Evolutionary conservation across 1,140 invertebrate species (phyloP), one percentile per base, ranked within the genome.

Genomic region (Solenopsis invicta): DNA sequence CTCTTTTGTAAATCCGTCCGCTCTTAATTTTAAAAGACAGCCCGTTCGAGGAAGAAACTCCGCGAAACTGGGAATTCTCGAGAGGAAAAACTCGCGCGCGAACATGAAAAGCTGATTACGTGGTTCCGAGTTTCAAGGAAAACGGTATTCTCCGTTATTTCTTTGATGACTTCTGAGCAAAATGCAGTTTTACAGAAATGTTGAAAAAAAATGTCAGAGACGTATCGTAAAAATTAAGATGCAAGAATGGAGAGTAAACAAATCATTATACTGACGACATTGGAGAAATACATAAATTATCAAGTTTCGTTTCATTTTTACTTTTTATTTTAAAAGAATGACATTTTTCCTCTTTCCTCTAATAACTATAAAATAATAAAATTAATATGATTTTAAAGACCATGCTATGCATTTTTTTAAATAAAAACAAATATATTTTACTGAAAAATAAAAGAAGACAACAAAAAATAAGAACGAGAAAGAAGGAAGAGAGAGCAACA

Each of bases 11-110:
- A 82, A n/a, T 45, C 24, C 34, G 18, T 61, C 52, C 6, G 16
- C 24, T 37, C 52, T 71, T 82, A 74, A 74, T 82, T 84, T 61
- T 21, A 50, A 59, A 62, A 54, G 29, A 61, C 54, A 84, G 6
- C 37, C 21, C 16, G 3, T 24, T 54, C 48, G 24, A 56, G 21
- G 50, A 24, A 56, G 21, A 71, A 81, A 48, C 21, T 59, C 16
- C 1, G 24, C 24, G 56, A 37, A 84, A 59, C 18, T 48, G 48
- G 12, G 2, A 61, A 74, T 61, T 48, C 29, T 48, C 24, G 18
- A 50, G 41, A 59, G 16, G 16, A 1, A 29, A 82, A 56, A 59
- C 41, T 69, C 37, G 66, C 16, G 12, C 29, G 48, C 21, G 29
- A 80, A 80, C 13, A 66, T 67, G 21, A 71, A 5, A 5, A 59